Evolutionary conservation across 2,888 invertebrate genomes (phyloP), one percentile per base, ranked within the genome.

Genomic region (Villa cingulata): DNA sequence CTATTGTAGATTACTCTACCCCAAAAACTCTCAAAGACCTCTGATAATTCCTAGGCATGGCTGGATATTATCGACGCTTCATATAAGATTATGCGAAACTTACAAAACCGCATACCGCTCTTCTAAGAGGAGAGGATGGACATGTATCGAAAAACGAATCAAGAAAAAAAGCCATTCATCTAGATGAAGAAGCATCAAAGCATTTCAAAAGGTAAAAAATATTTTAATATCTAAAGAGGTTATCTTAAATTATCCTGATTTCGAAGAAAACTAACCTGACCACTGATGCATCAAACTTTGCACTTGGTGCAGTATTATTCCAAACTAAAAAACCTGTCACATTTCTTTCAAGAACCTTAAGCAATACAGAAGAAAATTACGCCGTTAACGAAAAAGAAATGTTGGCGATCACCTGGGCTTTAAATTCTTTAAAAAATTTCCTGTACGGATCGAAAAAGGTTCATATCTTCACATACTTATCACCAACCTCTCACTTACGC

Each of bases 301-400:
- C 61, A 2, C 45, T 61, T 2, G 62, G 60, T 1, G 57, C 52
- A 4, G 58, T 64, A 2, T 41, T 62, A 14, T 51, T 52, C 1
- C 62, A 63, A 53, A 56, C 51, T 15, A 51, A 55, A 48, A 47
- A 53, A 39, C 61, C 59, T 1, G 53, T 64, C 12, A 58, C 57
- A 20, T 62, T 58, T 45, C 53, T 62, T 4, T 62, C 61, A 19
- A 54, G 62, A 53, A 62, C 57, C 1, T 47, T 57, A 46, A 55
- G 48, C 10, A 42, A 51, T 43, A 51, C 57, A 0, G 58, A 63
- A 55, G 43, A 36, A 20, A 58, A 55, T 29, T 62, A 61, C 44
- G 55, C 57, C 1, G 56, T 58, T 2, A 60, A 63, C 16, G 64
- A 66, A 50, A 64, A 63, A 43, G 43, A 47, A 32, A 46, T 46